Evolutionary conservation across 2,888 invertebrate species (phyloP).

Genomic region (Brachypalpus laphriformis): DNA sequence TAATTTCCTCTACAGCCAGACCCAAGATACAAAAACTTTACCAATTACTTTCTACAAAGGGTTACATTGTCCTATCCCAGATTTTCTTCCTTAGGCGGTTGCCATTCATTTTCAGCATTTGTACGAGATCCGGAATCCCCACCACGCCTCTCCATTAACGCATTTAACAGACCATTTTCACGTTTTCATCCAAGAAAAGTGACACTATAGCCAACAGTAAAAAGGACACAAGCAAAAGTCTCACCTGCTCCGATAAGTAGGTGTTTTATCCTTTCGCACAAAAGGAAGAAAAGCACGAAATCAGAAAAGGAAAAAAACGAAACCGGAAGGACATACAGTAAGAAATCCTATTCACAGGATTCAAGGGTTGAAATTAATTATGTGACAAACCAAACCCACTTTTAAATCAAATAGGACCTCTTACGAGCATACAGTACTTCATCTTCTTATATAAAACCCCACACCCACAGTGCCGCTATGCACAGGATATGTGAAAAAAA

Average conservation of each 20-base stretch:
- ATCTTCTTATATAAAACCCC: constrained; percentile 11
- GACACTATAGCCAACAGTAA: constrained; percentile 50
- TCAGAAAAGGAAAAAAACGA: not conserved
- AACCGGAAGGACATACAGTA: constrained; percentile 22
- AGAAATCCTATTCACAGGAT: constrained; percentile 48
- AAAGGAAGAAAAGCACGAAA: constrained; percentile 7
- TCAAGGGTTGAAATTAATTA: constrained; percentile 66
- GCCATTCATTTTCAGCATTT: constrained; percentile 44
- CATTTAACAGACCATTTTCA: constrained; percentile 70
- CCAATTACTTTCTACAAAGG: constrained; percentile 54
- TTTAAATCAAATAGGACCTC: constrained; percentile 70
- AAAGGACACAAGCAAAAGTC: constrained; percentile 58
- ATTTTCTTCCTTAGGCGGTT: constrained; percentile 44
- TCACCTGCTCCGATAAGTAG: constrained; percentile 61
- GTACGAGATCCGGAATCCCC: constrained; percentile 14
- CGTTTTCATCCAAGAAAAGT: constrained; percentile 60
- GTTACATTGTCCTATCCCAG: constrained; percentile 41
- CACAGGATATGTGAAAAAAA: not conserved
- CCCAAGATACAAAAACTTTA: constrained; percentile 40
- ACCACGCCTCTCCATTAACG: constrained; percentile 27
- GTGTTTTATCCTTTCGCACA: constrained; percentile 45
- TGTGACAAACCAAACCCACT: constrained; percentile 65
- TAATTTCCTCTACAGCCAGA: constrained; percentile 23
- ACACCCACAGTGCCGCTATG: not conserved
- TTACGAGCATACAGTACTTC: constrained; percentile 17